These are phyloP conservation scores for Drosophila mayaguana DNA, from an alignment of 2,888 invertebrate species.

Conservation along the genomic window DNA sequence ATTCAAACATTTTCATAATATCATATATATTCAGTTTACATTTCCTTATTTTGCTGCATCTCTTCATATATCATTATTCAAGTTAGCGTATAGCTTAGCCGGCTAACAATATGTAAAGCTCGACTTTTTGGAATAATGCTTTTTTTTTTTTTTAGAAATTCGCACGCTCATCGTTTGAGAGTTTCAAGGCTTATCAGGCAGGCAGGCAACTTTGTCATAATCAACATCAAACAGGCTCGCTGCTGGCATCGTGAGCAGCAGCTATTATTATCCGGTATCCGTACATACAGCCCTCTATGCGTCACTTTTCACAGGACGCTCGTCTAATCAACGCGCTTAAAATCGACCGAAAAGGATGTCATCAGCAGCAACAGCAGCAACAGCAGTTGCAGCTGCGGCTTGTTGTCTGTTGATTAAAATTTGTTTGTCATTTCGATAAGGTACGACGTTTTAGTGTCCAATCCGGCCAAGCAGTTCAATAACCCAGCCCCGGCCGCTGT, in stretches of 20 bases:
- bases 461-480: slow-evolving; percentile 65
- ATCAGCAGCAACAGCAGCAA: slow-evolving; percentile 74
- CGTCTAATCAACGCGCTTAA: slow-evolving; percentile 76
- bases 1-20: neutral
- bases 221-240: slow-evolving; percentile 74
- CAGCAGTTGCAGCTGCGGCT: slow-evolving; percentile 58
- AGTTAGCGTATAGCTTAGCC: slow-evolving; percentile 19
- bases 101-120: neutral
- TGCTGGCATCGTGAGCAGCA: slow-evolving; percentile 61
- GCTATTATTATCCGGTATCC: slow-evolving; percentile 76
- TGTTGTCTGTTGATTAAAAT: slow-evolving; percentile 73
- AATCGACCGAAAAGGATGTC: slow-evolving; percentile 79
- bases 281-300: slow-evolving; percentile 13
- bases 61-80: neutral
- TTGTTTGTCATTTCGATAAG: slow-evolving; percentile 79
- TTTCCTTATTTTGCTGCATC: neutral
- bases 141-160: slow-evolving; percentile 57
- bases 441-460: slow-evolving; percentile 69
- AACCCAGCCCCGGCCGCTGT: slow-evolving; percentile 64
- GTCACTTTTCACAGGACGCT: slow-evolving; percentile 15
- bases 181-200: slow-evolving; percentile 73
- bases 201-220: slow-evolving; percentile 77
- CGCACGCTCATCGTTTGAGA: slow-evolving; percentile 77
- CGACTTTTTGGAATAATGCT: slow-evolving; percentile 9
- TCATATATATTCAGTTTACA: neutral